These are phyloP conservation scores for Rhinoraja longicauda DNA, from an alignment of 2,797 vertebrate species.

Conservation along the genomic window DNA sequence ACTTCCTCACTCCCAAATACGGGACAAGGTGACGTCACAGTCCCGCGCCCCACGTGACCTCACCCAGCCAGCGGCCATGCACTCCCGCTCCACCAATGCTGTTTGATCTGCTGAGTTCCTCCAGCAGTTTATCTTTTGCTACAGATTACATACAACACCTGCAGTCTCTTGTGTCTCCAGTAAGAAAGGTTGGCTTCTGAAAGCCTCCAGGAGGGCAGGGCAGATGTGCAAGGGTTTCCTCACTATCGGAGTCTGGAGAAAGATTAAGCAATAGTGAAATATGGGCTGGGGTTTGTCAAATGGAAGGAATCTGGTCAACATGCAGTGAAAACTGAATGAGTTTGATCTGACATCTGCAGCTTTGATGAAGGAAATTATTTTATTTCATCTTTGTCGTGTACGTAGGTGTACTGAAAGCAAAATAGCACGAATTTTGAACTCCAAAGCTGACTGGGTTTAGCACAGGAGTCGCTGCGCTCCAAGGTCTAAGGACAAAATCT, in stretches of 20 bases:
- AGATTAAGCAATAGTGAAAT: neutral
- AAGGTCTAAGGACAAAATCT: neutral
- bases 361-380: neutral
- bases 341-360: neutral
- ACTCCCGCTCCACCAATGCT: no score
- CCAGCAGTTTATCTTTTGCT: no score
- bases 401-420: neutral
- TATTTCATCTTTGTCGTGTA: conserved; percentile 2
- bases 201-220: no score
- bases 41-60: no score
- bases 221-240: no score
- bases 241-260: neutral
- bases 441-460: neutral
- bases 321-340: neutral
- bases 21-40: no score
- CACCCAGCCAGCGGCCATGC: no score
- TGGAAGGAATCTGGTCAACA: neutral
- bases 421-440: neutral
- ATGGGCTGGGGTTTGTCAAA: neutral
- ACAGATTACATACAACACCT: no score
- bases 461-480: neutral
- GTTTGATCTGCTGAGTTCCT: no score
- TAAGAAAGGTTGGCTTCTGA: neutral
- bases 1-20: no score
- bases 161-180: no score